phyloP scores from a whole-genome alignment of 2,888 invertebrate species.

The Agrotis segetum region DNA sequence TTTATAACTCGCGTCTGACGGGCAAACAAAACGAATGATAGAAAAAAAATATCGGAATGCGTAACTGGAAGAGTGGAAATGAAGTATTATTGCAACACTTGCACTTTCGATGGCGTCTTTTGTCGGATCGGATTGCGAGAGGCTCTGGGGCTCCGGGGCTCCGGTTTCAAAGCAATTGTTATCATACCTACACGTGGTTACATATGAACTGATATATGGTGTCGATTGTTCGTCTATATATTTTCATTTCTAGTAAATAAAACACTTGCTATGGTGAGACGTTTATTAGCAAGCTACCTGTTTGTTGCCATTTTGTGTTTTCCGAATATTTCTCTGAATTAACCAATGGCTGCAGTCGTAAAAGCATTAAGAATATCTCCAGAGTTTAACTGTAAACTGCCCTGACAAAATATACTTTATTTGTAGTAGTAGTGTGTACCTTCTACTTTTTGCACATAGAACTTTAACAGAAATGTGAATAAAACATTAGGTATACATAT shows the following conservation, averaged over 20 bases:
- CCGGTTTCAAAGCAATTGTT: slow-evolving; percentile 74
- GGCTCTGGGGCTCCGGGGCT: slow-evolving; percentile 42
- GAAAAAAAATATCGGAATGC: slow-evolving; percentile 86
- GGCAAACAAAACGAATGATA: slow-evolving; percentile 83
- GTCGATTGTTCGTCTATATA: slow-evolving; percentile 25
- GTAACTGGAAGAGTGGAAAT: slow-evolving; percentile 84
- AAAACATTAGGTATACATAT: no score
- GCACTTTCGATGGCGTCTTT: slow-evolving; percentile 87
- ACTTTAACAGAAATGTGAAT: no score
- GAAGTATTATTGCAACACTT: slow-evolving; percentile 90
- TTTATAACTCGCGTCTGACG: slow-evolving; percentile 89
- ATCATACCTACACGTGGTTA: slow-evolving; percentile 67
- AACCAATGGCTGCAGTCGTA: background rate
- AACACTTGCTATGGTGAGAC: slow-evolving; percentile 18
- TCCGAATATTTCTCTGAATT: slow-evolving; percentile 7
- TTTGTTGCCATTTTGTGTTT: slow-evolving; percentile 13
- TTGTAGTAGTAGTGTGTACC: no score
- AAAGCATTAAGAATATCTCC: slow-evolving; percentile 1
- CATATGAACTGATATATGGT: slow-evolving; percentile 22
- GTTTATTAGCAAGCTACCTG: slow-evolving; percentile 23
- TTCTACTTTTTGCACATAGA: no score
- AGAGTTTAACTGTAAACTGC: no score
- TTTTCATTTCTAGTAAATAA: slow-evolving; percentile 19
- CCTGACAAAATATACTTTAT: no score
- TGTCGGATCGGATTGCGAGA: slow-evolving; percentile 76